A percentile compares a stretch with the other conserved stretches of the same genome.
These are phyloP conservation scores for Brachyistius frenatus DNA, from an alignment of 2,113 vertebrate species.

Conservation along the genomic window DNA sequence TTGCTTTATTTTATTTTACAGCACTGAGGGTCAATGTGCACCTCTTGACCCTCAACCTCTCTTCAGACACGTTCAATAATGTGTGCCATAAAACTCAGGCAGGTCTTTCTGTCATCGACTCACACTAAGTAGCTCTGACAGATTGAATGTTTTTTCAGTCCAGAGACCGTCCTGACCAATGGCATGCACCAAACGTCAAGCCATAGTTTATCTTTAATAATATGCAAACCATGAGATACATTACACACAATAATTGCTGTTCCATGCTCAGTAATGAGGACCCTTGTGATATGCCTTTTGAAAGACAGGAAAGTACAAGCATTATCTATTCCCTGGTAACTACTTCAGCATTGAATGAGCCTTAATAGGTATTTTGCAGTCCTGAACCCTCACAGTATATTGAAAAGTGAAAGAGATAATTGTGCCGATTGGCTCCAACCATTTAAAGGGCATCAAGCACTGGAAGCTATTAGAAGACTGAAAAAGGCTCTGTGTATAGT, in stretches of 20 bases:
- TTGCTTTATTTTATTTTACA: constrained; percentile 17
- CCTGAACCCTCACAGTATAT: constrained; percentile 14
- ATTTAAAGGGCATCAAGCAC: constrained; percentile 60
- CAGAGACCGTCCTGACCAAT: not conserved
- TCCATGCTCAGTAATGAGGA: constrained; percentile 17
- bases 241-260: not conserved
- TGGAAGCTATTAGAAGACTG: constrained; percentile 24
- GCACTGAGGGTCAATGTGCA: constrained; percentile 41
- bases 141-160: constrained; percentile 18
- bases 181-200: not conserved
- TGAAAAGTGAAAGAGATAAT: constrained; percentile 47
- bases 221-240: not conserved
- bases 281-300: constrained; percentile 6
- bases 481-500: constrained; percentile 6
- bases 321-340: constrained; percentile 48
- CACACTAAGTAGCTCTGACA: constrained; percentile 25
- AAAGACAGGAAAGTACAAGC: constrained; percentile 25
- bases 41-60: constrained; percentile 54
- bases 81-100: constrained; percentile 38
- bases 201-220: not conserved
- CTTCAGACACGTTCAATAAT: constrained; percentile 41
- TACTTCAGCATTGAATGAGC: constrained; percentile 31
- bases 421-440: constrained; percentile 53
- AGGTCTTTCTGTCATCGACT: constrained; percentile 28
- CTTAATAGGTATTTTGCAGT: constrained; percentile 59